phyloP scores from a whole-genome alignment of 2,888 invertebrate genomes.

The Campoplex capitator region DNA sequence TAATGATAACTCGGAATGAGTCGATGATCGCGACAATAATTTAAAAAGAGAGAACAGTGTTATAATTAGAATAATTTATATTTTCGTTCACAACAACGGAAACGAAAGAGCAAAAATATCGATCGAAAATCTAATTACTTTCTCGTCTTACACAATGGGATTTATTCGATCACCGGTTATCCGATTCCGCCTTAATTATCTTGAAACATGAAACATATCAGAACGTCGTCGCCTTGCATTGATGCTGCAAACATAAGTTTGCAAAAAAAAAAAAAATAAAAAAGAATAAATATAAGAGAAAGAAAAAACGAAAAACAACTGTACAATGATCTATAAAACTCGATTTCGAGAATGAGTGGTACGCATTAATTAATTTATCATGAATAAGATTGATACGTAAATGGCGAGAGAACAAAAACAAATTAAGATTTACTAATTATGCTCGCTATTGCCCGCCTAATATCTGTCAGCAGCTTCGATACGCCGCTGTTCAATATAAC shows the following conservation, averaged over 20 bases:
- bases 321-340: constrained; percentile 37
- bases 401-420: constrained; percentile 37
- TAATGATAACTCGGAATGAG: constrained; percentile 43
- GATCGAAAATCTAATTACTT: not conserved
- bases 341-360: constrained; percentile 39
- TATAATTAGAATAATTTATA: constrained; percentile 15
- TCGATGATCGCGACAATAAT: constrained; percentile 65
- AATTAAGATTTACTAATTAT: constrained; percentile 28
- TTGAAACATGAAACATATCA: constrained; percentile 78
- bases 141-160: constrained; percentile 3
- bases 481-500: constrained; percentile 42
- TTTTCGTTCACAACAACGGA: not conserved
- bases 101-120: not conserved
- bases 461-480: constrained; percentile 55
- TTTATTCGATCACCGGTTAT: constrained; percentile 37
- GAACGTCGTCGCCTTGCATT: constrained; percentile 75
- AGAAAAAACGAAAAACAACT: constrained; percentile 39
- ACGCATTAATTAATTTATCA: constrained; percentile 56
- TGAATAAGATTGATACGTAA: constrained; percentile 42
- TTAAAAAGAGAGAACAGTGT: constrained; percentile 28
- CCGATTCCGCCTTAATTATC: constrained; percentile 71
- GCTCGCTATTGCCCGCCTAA: constrained; percentile 56
- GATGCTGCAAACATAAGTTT: constrained; percentile 55
- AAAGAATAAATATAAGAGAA: constrained; percentile 40
- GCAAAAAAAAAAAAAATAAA: constrained; percentile 26